Conservation (phyloP, 2,113 vertebrate species). For the Hemiprocne comata region DNA sequence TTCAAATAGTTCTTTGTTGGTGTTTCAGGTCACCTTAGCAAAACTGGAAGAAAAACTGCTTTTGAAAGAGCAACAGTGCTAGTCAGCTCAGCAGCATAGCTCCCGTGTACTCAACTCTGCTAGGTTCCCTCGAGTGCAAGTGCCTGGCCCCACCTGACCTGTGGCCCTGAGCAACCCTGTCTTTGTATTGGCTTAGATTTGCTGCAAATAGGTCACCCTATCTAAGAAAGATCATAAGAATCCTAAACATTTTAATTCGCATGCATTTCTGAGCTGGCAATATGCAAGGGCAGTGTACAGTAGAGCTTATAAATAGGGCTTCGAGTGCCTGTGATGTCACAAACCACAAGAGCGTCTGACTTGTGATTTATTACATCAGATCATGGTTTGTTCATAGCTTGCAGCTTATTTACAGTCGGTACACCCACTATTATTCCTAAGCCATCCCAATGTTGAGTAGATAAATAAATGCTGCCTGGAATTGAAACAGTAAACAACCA, state of each 20-base stretch:
- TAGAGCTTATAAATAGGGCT: conserved; percentile 7
- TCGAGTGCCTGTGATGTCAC: background rate
- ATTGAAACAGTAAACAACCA: conserved; percentile 41
- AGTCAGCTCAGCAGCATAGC: background rate
- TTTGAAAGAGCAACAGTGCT: background rate
- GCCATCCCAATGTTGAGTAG: background rate
- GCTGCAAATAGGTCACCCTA: background rate
- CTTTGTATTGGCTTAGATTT: background rate
- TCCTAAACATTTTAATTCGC: background rate
- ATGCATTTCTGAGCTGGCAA: background rate
- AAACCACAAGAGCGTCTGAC: background rate
- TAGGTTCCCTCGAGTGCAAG: background rate
- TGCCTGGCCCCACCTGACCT: background rate
- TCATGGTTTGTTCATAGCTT: background rate
- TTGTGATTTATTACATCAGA: conserved; percentile 52
- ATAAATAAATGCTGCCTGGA: conserved; percentile 13
- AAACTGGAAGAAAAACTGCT: background rate
- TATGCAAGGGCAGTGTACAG: background rate
- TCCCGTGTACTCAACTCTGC: background rate
- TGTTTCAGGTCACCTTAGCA: background rate
- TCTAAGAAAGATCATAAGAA: background rate
- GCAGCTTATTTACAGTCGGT: conserved; percentile 30
- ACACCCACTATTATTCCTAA: conserved; percentile 43
- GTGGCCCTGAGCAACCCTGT: background rate
- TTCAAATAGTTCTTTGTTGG: background rate